phyloP scores from a whole-genome alignment of 2,888 invertebrate species.

The Ferrisia virgata region DNA sequence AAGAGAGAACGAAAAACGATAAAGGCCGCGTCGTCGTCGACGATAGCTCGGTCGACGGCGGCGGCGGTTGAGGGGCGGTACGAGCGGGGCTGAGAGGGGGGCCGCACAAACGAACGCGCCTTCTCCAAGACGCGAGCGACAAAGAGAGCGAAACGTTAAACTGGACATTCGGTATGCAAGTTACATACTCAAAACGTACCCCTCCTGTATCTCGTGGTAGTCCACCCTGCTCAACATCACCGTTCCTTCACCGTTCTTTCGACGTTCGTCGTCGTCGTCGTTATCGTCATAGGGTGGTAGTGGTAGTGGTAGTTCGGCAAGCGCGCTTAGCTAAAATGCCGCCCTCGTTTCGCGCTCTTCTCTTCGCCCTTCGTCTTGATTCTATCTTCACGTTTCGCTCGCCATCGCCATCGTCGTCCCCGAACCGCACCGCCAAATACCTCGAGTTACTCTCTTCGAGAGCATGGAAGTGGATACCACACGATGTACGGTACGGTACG shows the following conservation, averaged over 20 bases:
- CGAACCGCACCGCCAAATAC: too few relatives aligned
- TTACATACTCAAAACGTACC: slow-evolving; percentile 39
- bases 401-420: too few relatives aligned
- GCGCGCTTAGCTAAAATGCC: slow-evolving; percentile 40
- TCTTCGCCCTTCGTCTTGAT: not conserved
- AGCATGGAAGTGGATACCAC: not conserved
- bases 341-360: not conserved
- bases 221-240: not conserved
- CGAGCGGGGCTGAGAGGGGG: too few relatives aligned
- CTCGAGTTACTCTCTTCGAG: too few relatives aligned
- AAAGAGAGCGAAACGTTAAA: slow-evolving; percentile 42
- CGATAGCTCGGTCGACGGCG: too few relatives aligned
- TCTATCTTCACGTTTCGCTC: not conserved
- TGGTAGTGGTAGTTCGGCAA: not conserved
- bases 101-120: slow-evolving; percentile 2
- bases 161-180: slow-evolving; percentile 47
- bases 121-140: slow-evolving; percentile 37
- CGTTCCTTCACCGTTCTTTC: not conserved
- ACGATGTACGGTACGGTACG: not conserved
- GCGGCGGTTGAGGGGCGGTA: not conserved
- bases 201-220: not conserved
- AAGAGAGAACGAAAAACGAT: slow-evolving; percentile 7
- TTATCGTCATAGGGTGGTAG: too few relatives aligned
- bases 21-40: slow-evolving; percentile 1
- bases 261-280: too few relatives aligned